phyloP scores from a whole-genome alignment of 2,797 vertebrate species.

The Cynopterus sphinx region DNA sequence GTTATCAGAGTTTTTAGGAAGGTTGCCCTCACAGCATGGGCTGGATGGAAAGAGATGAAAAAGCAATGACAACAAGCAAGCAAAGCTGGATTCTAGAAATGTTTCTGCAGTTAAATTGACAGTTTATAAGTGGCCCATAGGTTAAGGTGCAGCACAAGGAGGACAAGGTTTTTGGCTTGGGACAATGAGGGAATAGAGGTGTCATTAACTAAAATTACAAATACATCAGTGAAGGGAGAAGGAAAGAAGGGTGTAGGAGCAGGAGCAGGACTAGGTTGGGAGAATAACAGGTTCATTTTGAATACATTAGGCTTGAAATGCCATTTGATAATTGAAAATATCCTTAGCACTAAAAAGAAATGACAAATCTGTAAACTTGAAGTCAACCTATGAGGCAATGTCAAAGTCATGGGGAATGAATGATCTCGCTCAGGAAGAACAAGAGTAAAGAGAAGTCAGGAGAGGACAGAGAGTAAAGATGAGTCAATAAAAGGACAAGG shows the following conservation, averaged over 20 bases:
- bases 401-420: background rate
- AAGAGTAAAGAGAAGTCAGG: background rate
- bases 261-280: background rate
- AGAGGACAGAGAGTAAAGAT: background rate
- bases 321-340: background rate
- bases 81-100: background rate
- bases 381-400: background rate
- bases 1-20: background rate
- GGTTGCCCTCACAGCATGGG: background rate
- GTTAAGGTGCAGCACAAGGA: background rate
- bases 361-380: background rate
- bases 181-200: background rate
- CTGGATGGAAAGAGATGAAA: background rate
- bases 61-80: too few relatives aligned
- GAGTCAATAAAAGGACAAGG: background rate
- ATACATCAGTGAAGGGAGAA: background rate
- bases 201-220: background rate
- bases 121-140: background rate
- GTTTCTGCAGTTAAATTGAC: background rate
- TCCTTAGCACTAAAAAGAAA: background rate
- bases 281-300: background rate
- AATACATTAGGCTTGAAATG: background rate
- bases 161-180: background rate
- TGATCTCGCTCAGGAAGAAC: background rate
- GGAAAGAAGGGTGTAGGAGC: background rate